Conservation (phyloP, 2,113 vertebrate genomes). For the Seriola dumerili region DNA sequence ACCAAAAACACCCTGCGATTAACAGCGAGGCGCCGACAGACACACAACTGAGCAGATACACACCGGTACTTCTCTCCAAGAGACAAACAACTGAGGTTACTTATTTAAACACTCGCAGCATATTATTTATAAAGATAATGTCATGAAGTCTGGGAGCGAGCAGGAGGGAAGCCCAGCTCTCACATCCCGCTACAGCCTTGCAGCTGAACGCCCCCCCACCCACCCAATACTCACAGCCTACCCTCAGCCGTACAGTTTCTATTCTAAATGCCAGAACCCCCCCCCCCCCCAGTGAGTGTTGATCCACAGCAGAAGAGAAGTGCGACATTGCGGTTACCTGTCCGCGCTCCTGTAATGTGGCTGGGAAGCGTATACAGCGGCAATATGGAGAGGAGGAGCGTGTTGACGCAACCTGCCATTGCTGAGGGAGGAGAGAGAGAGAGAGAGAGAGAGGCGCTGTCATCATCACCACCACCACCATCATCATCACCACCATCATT, state of each 20-base stretch:
- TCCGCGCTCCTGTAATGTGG: constrained; percentile 49
- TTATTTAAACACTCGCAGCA: background rate
- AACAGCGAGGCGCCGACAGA: background rate
- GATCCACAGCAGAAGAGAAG: background rate
- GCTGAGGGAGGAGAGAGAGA: background rate
- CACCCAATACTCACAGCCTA: background rate
- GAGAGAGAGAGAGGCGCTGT: background rate
- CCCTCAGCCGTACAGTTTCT: too few relatives aligned
- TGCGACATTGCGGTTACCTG: constrained; percentile 67
- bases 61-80: too few relatives aligned
- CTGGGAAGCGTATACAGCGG: constrained; percentile 31
- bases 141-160: background rate
- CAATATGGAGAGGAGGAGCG: constrained; percentile 50
- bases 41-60: background rate
- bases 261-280: background rate
- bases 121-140: too few relatives aligned
- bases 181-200: background rate
- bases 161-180: background rate
- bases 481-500: background rate
- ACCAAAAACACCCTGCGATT: background rate
- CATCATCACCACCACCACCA: background rate
- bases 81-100: background rate
- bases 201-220: background rate
- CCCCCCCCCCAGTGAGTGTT: rapidly evolving
- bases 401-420: constrained; percentile 57